phyloP scores from a whole-genome alignment of 2,888 invertebrate genomes.

The Drosophila hamatofila region DNA sequence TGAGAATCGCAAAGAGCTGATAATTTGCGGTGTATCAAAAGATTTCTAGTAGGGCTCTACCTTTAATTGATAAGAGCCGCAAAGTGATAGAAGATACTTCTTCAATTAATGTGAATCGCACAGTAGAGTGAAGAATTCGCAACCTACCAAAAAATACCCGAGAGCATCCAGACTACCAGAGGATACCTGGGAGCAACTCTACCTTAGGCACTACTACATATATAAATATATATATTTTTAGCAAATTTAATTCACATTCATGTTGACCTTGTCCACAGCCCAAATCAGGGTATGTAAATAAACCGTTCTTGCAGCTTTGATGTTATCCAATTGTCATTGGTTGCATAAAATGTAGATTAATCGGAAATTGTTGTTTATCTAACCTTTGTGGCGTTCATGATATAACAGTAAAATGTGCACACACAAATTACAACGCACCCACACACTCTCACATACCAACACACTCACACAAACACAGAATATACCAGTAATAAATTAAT shows the following conservation, averaged over 20 bases:
- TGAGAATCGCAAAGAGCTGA: too few relatives aligned
- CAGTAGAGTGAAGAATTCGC: neutral
- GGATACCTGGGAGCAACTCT: neutral
- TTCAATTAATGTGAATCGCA: neutral
- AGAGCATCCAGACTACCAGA: neutral
- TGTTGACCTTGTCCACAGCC: slow-evolving; percentile 18
- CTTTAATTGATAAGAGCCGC: neutral
- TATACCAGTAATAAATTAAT: slow-evolving; percentile 55
- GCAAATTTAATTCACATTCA: neutral
- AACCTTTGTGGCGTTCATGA: slow-evolving; percentile 59
- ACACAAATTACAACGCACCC: slow-evolving; percentile 13
- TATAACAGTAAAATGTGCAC: slow-evolving; percentile 46
- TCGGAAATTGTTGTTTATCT: slow-evolving; percentile 52
- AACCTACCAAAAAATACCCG: neutral
- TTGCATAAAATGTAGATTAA: slow-evolving; percentile 25
- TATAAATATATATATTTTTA: neutral
- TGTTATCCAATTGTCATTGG: slow-evolving; percentile 15
- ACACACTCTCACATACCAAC: too few relatives aligned
- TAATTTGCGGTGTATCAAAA: too few relatives aligned
- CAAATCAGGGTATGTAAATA: slow-evolving; percentile 1
- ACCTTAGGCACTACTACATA: neutral
- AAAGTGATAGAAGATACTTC: neutral
- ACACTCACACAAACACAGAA: slow-evolving; percentile 6
- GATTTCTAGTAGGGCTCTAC: too few relatives aligned
- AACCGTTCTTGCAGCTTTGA: neutral